These are phyloP conservation scores for Catostylus mosaicus DNA, from an alignment of 30 jellyfish, hydroid and myxozoan genomes.

Conservation along the genomic window DNA sequence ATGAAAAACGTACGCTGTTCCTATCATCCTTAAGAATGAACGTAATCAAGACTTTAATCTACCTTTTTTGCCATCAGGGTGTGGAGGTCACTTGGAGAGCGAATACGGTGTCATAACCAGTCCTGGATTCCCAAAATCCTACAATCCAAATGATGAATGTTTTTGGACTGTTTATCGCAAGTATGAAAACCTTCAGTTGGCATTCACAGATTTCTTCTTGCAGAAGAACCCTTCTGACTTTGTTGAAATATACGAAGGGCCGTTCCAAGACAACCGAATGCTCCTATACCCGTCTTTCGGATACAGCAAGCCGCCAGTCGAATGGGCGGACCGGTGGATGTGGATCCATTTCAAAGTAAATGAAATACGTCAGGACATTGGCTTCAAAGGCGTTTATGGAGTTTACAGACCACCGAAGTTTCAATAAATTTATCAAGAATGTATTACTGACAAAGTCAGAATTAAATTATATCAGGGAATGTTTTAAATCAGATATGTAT, in stretches of 20 bases:
- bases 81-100: slow-evolving; percentile 84
- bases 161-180: slow-evolving; percentile 91
- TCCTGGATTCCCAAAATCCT: slow-evolving; percentile 81
- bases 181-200: slow-evolving; percentile 60
- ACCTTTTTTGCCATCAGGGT: too few species aligned
- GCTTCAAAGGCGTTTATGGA: slow-evolving; percentile 74
- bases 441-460: too few species aligned
- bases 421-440: too few species aligned
- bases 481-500: too few species aligned
- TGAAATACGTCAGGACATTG: slow-evolving; percentile 38
- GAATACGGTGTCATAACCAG: slow-evolving; percentile 79
- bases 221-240: slow-evolving; percentile 54
- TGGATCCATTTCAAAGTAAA: slow-evolving; percentile 89
- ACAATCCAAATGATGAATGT: slow-evolving; percentile 88
- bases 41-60: too few species aligned
- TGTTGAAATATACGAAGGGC: slow-evolving; percentile 81
- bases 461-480: too few species aligned
- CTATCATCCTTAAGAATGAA: too few species aligned
- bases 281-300: slow-evolving; percentile 59
- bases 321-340: slow-evolving; percentile 94
- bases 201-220: slow-evolving; percentile 68
- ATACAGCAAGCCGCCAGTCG: slow-evolving; percentile 67
- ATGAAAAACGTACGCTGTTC: too few species aligned
- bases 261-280: slow-evolving; percentile 55
- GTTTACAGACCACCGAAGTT: slow-evolving; percentile 33